Conservation (phyloP, 2,113 vertebrate species). For the Hippolais icterina region DNA sequence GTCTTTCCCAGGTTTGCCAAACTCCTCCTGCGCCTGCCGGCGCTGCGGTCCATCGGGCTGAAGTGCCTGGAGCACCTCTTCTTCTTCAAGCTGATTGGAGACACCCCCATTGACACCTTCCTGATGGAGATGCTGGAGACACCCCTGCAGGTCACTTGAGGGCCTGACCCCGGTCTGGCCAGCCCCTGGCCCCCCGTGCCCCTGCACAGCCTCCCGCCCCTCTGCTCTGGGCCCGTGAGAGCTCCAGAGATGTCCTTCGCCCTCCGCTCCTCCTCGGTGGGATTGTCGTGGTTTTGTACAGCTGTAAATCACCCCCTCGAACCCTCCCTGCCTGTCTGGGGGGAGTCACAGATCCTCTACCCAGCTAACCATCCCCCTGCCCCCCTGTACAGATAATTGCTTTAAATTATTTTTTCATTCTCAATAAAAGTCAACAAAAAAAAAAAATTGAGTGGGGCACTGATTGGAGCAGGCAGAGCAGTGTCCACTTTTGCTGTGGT, state of each 20-base stretch:
- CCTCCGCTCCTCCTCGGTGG: conserved; percentile 1
- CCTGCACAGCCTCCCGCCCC: neutral
- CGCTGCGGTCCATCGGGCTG: conserved; percentile 91
- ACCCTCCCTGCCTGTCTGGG: neutral
- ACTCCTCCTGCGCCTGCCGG: conserved; percentile 89
- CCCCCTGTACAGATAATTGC: conserved; percentile 64
- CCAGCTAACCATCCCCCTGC: neutral
- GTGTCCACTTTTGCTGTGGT: neutral
- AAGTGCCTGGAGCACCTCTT: conserved; percentile 97
- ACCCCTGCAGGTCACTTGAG: conserved; percentile 92
- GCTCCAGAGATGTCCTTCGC: conserved; percentile 18
- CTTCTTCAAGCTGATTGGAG: conserved; percentile 97
- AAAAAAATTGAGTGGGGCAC: conserved; percentile 15
- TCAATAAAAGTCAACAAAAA: conserved; percentile 63
- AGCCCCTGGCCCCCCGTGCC: neutral
- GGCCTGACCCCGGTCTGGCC: neutral
- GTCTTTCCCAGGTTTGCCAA: conserved; percentile 86
- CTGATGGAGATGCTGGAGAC: conserved; percentile 98
- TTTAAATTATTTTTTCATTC: conserved; percentile 81
- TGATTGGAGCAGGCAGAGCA: neutral
- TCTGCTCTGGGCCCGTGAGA: neutral
- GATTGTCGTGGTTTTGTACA: conserved; percentile 52
- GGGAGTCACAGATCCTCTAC: neutral
- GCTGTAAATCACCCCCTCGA: neutral
- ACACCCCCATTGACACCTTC: conserved; percentile 97